Evolutionary conservation across 1,140 invertebrate genomes (phyloP).

Genomic region (Meloidogyne chitwoodi): DNA sequence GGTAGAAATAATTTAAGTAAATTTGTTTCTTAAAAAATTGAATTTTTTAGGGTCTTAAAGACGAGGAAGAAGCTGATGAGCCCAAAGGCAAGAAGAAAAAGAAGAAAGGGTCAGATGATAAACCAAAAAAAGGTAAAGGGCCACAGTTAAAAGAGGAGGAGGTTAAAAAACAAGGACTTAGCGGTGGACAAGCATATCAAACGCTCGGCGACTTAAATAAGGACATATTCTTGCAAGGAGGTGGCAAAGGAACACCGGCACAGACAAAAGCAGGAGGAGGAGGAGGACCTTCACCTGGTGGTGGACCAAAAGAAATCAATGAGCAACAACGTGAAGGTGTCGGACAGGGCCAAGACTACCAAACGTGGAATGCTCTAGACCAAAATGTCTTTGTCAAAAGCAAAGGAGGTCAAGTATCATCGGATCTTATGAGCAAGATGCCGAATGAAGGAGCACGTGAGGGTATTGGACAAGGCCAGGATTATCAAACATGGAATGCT

Average conservation of each 20-base stretch:
- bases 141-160: neutral
- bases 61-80: neutral
- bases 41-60: neutral
- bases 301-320: neutral
- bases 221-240: neutral
- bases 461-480: neutral
- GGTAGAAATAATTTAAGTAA: neutral
- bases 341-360: neutral
- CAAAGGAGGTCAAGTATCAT: neutral
- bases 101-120: neutral
- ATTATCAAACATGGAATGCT: neutral
- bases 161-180: neutral
- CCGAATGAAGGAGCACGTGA: neutral
- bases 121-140: neutral
- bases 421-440: neutral
- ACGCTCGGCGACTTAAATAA: neutral
- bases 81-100: neutral
- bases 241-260: neutral
- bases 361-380: neutral
- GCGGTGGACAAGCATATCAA: neutral
- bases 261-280: neutral
- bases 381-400: neutral
- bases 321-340: neutral
- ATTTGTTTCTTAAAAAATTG: neutral
- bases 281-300: neutral